phyloP scores from a whole-genome alignment of 1,140 invertebrate genomes.

The Agraylea sexmaculata region DNA sequence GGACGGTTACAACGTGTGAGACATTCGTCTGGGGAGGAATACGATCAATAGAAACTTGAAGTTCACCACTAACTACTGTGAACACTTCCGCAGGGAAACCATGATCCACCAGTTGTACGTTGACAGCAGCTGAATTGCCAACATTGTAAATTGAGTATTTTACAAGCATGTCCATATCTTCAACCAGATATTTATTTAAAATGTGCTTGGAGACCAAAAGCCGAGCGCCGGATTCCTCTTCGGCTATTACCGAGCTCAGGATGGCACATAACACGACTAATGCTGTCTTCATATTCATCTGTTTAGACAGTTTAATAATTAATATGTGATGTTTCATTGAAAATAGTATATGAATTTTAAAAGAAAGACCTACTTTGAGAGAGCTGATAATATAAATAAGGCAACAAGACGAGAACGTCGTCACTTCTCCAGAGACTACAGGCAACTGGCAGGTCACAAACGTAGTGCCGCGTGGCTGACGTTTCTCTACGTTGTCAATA shows the following conservation, averaged over 20 bases:
- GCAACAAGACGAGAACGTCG: background rate
- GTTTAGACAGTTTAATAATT: slow-evolving; percentile 29
- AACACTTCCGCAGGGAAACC: slow-evolving; percentile 86
- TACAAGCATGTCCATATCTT: slow-evolving; percentile 92
- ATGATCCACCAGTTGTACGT: slow-evolving; percentile 78
- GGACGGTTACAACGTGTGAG: slow-evolving; percentile 84
- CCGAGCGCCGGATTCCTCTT: slow-evolving; percentile 53
- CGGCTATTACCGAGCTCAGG: slow-evolving; percentile 35
- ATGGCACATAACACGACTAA: slow-evolving; percentile 31
- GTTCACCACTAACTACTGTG: slow-evolving; percentile 71
- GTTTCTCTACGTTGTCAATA: slow-evolving; percentile 16
- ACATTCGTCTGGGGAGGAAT: slow-evolving; percentile 88
- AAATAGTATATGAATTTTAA: background rate
- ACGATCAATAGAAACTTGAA: slow-evolving; percentile 72
- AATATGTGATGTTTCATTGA: slow-evolving; percentile 14
- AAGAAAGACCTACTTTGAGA: background rate
- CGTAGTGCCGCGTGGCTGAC: slow-evolving; percentile 12
- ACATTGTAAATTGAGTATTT: slow-evolving; percentile 83
- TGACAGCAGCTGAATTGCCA: slow-evolving; percentile 74
- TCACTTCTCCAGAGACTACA: background rate
- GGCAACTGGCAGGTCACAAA: background rate
- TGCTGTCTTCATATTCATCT: slow-evolving; percentile 32
- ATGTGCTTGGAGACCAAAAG: slow-evolving; percentile 79
- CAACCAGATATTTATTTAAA: slow-evolving; percentile 96
- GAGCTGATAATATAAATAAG: background rate